Percentiles rank a stretch among this genome's conserved stretches.
These are phyloP conservation scores for Macrotus californicus DNA, from an alignment of 2,113 vertebrate genomes.

Conservation along the genomic window DNA sequence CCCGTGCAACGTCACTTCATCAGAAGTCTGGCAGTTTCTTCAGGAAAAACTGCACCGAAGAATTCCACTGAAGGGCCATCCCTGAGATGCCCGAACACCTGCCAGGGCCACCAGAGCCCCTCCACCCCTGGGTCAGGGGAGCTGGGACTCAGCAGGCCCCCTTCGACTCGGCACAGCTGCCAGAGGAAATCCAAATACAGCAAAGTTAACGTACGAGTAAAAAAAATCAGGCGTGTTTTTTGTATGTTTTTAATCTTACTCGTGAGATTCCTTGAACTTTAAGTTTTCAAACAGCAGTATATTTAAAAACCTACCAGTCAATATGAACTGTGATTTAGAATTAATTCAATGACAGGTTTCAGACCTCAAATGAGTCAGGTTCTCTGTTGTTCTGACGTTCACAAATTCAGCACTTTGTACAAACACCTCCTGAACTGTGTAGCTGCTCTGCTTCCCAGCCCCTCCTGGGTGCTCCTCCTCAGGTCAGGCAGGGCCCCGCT, in stretches of 20 bases:
- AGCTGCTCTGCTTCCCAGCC: neutral
- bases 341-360: conserved; percentile 26
- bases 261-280: neutral
- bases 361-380: neutral
- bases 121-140: neutral
- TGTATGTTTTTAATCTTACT: neutral
- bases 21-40: neutral
- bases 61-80: neutral
- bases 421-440: neutral
- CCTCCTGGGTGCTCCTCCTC: neutral
- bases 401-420: neutral
- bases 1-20: neutral
- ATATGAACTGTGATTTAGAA: conserved; percentile 21
- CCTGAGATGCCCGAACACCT: neutral
- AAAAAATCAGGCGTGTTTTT: neutral
- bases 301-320: neutral
- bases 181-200: neutral
- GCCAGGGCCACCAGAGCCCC: neutral
- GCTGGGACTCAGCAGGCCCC: neutral
- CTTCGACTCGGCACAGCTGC: neutral
- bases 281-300: conserved; percentile 29
- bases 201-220: neutral
- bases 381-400: neutral
- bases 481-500: neutral
- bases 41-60: neutral